Evolutionary conservation across 2,888 invertebrate species (phyloP), one percentile per base, ranked within the genome.

Genomic region (Enchytraeus crypticus): DNA sequence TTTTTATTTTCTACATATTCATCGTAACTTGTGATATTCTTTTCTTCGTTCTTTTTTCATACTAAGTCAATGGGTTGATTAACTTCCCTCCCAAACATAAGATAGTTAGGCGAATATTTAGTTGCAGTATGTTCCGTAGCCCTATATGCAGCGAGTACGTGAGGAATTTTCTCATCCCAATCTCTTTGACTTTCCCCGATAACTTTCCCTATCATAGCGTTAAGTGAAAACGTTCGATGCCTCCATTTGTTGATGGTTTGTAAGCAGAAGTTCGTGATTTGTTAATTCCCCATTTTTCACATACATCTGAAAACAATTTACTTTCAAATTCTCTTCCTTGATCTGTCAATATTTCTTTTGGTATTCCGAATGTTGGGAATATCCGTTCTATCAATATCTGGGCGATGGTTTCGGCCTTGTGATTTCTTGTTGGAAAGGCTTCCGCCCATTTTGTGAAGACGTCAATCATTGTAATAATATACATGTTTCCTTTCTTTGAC

Each of bases 391-490:
- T 33, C 23, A 58, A 55, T 14, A 23, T 18, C 23, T 27, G 4
- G 3, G 53, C 53, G 2, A 53, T 21, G 18, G 53, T 26, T 2
- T n/a, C 18, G 2, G 59, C 59, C 14, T 55, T 32, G 18, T 53
- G 53, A 23, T 59, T 38, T 4, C 18, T 11, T 30, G 53, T 34
- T 3, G 51, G 53, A 2, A 51, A 23, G 3, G 51, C 32, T 26
- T 59, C 51, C 51, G 32, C 59, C 18, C 26, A 59, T 43, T 53
- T 51, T 3, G 59, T 59, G 34, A 59, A 59, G 2, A 5, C 2
- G 5, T 54, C 59, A 14, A 34, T 30, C 4, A 53, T 26, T 2
- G 30, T 26, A 2, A 59, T 14, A 14, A 59, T 53, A 27, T 53
- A 55, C 2, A 27, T 4, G 34, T 59, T 8, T 3, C 59, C 59